Evolutionary conservation across 2,888 invertebrate species (phyloP), one percentile per base, ranked within the genome.

Genomic region (Yponomeuta malinellus): DNA sequence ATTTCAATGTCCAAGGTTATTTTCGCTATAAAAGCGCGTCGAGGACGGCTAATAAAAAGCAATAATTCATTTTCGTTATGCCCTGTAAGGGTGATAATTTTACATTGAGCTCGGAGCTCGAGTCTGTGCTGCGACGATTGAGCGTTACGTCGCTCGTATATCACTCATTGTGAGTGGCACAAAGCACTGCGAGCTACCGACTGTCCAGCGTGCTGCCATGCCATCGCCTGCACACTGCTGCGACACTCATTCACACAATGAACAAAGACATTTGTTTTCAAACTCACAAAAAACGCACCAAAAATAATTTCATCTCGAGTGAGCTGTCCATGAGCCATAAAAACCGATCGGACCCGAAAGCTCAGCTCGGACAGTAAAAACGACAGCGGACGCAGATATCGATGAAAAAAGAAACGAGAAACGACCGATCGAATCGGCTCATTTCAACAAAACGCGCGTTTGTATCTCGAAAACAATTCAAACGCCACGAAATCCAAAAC

Each of bases 51-150:
- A 86, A 89, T 88, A 86, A 88, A 87, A 84, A 84, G 89, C 83
- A 83, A 90, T 91, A 90, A 90, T 88, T 92, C 90, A 90, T 90
- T 89, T 92, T 91, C 88, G 90, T 87, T 89, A 89, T 90, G 90
- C 90, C 85, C 82, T 85, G 87, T 87, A 88, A 85, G 88, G 88
- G 86, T 89, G 90, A 90, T 92, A 87, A 92, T 92, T 90, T 86
- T 84, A 85, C 87, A 88, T 89, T 87, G 87, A 89, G 82, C 78
- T 78, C 76, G 78, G 81, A 81, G 81, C 84, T 84, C 10, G 48
- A 12, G 78, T 81, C 80, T 79, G 82, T 59, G 74, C 78, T 81
- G 85, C 87, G 90, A 90, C 90, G 90, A 90, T 90, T 90, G 85
- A 82, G 85, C 88, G 87, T 86, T 84, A 87, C 85, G 85, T 86